Evolutionary conservation across 2,113 vertebrate genomes (phyloP).

Genomic region (Megaptera novaeangliae): DNA sequence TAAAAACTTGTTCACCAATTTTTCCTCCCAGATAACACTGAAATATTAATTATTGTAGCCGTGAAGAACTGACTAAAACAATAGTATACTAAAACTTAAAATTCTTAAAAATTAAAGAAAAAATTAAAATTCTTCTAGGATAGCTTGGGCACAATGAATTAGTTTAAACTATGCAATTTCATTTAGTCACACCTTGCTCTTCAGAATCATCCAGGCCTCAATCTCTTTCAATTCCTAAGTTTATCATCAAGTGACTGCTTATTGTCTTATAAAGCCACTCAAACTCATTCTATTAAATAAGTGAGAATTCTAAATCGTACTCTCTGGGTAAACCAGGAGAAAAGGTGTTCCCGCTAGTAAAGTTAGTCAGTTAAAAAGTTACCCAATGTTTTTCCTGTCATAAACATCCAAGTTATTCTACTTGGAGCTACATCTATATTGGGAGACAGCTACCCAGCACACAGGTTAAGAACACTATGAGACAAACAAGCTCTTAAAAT

Average conservation of each 20-base stretch:
- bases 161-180: slow-evolving; percentile 2
- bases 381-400: background rate
- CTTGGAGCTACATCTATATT: background rate
- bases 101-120: slow-evolving; percentile 4
- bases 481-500: background rate
- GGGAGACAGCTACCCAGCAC: background rate
- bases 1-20: background rate
- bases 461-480: background rate
- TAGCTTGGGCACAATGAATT: background rate
- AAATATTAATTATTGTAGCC: slow-evolving; percentile 4
- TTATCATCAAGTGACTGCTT: background rate
- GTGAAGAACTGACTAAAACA: background rate
- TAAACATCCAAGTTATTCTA: background rate
- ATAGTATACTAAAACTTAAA: background rate
- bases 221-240: background rate
- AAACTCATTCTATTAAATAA: background rate
- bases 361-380: background rate
- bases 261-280: background rate
- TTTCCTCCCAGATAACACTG: background rate
- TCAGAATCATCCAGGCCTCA: background rate
- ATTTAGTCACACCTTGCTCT: background rate
- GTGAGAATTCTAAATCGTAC: background rate
- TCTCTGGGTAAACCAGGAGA: background rate
- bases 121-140: background rate
- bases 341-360: background rate